Percentiles rank a stretch among this genome's conserved stretches.
Evolutionary conservation across 1,140 invertebrate genomes (phyloP).

Genomic region (Mya arenaria): DNA sequence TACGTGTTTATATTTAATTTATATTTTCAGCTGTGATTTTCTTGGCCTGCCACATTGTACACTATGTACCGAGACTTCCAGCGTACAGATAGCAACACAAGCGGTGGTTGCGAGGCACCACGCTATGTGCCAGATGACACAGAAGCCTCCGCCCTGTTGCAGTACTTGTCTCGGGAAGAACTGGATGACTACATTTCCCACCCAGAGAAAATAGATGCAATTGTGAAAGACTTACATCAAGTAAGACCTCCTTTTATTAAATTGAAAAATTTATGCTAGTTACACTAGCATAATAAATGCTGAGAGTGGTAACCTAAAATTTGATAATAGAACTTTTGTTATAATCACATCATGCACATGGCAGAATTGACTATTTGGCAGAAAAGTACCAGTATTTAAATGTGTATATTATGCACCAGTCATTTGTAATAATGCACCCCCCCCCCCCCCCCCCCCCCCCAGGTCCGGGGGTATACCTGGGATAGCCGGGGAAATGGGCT

Average conservation of each 20-base stretch:
- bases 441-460: too few relatives aligned
- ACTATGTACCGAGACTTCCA: too few relatives aligned
- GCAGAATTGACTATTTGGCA: not conserved
- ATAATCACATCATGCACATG: not conserved
- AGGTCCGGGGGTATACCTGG: too few relatives aligned
- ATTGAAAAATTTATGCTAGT: not conserved
- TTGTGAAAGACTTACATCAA: conserved; percentile 90
- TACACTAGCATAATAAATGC: not conserved
- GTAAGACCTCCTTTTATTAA: conserved; percentile 81
- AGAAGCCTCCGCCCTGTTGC: conserved; percentile 82
- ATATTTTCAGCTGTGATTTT: too few relatives aligned
- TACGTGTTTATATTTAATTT: too few relatives aligned
- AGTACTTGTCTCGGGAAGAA: conserved; percentile 87
- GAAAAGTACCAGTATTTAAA: not conserved
- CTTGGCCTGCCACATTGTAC: too few relatives aligned
- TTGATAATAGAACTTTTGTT: not conserved
- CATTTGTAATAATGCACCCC: too few relatives aligned
- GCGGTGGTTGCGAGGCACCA: not conserved
- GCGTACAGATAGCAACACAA: too few relatives aligned
- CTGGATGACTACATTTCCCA: conserved; percentile 92
- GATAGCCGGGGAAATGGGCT: too few relatives aligned
- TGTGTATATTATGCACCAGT: not conserved
- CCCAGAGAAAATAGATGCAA: conserved; percentile 90
- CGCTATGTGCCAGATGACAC: conserved; percentile 75
- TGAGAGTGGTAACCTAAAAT: too few relatives aligned